Base-by-base conservation (phyloP, 2,113 vertebrate genomes). In the Speoplatyrhinus poulsoni region DNA sequence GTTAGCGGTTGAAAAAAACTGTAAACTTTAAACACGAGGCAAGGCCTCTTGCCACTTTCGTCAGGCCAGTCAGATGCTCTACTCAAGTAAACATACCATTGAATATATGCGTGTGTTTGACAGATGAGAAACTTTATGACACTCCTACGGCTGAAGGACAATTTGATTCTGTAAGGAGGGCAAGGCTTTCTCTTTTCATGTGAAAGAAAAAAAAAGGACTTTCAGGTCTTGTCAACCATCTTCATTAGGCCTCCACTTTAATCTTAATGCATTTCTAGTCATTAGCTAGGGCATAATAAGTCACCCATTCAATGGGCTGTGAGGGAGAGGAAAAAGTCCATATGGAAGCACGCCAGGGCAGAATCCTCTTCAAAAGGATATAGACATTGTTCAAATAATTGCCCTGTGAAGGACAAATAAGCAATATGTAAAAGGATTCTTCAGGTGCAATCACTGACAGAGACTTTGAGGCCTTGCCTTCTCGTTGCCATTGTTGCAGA, bases 361-460 rank as follows among this genome's bases (percentile, higher is more conserved):
- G 70, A 81, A 75, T 79, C 76, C 82, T 87, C 79, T 88, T 87
- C 61, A 89, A 84, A 83, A 86, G 76, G 85, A 82, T 84, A 84
- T 81, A 76, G 74, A 81, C 73, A 81, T 91, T 90, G 86, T 90
- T 85, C 75, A 77, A 86, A 87, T 88, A 89, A 90, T 90, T 89
- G 76, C 76, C 73, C 74, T 52, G 71, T 81, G 91, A 92, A 92
- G 90, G 91, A 87, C 91, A 91, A 90, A 90, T 81, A 90, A 81
- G 72, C 57, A 46, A 63, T 72, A 70, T 77, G 82, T 85, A 73
- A 87, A 88, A 78, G 66, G 16, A 76, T 80, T 86, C 81, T 88
- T 89, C 76, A 82, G 82, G 75, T 75, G 82, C 73, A 81, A 73
- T 81, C 85, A 75, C 60, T 67, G 46, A 73, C 65, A 46, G 64